phyloP scores from a whole-genome alignment of 2,797 vertebrate species.

The Labroides dimidiatus region DNA sequence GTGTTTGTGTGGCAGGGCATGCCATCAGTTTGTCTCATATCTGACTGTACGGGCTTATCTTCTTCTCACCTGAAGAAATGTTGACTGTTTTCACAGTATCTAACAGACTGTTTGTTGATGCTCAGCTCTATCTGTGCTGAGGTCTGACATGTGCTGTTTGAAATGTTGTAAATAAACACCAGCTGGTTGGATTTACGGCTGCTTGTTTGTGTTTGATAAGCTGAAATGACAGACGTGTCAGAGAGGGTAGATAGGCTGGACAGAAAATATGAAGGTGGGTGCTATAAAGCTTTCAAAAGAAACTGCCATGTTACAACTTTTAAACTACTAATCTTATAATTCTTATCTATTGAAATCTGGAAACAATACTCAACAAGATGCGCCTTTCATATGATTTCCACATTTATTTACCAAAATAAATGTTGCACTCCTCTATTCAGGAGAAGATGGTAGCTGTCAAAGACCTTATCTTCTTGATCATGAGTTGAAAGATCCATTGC shows the following conservation, averaged over 20 bases:
- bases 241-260: neutral
- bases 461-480: no score
- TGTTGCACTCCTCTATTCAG: no score
- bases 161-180: conserved; percentile 29
- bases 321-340: no score
- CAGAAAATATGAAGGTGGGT: neutral
- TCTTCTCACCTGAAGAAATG: neutral
- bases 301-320: no score
- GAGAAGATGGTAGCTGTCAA: no score
- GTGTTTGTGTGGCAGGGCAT: neutral
- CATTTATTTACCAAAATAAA: no score
- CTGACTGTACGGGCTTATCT: neutral
- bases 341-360: no score
- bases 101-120: neutral
- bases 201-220: conserved; percentile 2
- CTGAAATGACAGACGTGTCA: neutral
- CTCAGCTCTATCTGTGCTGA: conserved; percentile 4
- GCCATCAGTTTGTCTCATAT: neutral
- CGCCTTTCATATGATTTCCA: no score
- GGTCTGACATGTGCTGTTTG: conserved; percentile 20
- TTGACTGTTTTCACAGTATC: neutral
- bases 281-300: no score
- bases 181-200: conserved; percentile 5
- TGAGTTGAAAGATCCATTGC: no score
- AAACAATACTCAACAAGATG: no score